Base-by-base conservation (phyloP, 2,888 invertebrate genomes). In the Volucella zonaria region DNA sequence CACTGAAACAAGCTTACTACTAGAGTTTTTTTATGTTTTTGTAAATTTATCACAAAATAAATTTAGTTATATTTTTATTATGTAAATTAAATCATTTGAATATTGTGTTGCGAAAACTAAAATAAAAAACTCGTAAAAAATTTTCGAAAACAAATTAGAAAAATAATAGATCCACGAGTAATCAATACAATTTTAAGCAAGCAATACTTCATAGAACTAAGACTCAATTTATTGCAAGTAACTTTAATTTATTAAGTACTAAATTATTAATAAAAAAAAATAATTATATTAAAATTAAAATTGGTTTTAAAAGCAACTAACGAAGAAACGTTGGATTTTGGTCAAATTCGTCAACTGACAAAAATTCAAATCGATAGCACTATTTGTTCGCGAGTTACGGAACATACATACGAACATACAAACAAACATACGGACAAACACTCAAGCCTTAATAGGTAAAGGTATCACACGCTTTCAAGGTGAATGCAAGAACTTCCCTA, bases 1-100 rank as follows among this genome's bases (percentile, higher is more conserved):
- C 92, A 75, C 89, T 92, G 49, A 92, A 90, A 88, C 91, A 92
- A 89, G 92, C 92, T 66, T 88, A 88, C 75, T 88, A 86, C 62
- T 87, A 82, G 56, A 42, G 12, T 23, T 14, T 38, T 47, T 64
- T 23, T 54, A n/a, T 49, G 59, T 23, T 43, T 58, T 10, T 62
- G 42, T 79, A 47, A 51, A 40, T 66, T 56, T 38, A 23, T 61
- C 61, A 71, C 70, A 75, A 56, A 56, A 40, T 31, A 40, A 49
- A 11, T 66, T 66, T 10, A 23, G 4, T 31, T 31, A 6, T 6
- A 31, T 31, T 31, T 64, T 49, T 14, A 51, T 14, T 51, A 9
- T 47, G 49, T 49, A 75, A 31, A 31, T 31, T 31, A 6, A 31
- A 15, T 49, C 23, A 49, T 52, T 66, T 15, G 59, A 61, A 70